A percentile compares a stretch with the other conserved stretches of the same genome.
Conservation (phyloP, 2,888 invertebrate genomes). For the Protophormia terraenovae region DNA sequence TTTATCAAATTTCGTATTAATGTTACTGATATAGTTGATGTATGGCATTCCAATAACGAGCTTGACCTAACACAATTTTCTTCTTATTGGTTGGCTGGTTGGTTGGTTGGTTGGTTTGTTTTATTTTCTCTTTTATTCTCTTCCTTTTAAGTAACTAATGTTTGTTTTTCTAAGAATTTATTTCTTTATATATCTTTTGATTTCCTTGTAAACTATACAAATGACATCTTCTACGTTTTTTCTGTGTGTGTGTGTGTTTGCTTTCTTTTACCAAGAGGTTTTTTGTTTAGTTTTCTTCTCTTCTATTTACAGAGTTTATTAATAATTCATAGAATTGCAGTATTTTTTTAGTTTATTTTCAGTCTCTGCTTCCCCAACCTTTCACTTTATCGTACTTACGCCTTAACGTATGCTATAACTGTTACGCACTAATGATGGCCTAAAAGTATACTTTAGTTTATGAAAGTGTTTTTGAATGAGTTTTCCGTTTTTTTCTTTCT, state of each 20-base stretch:
- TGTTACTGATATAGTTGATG: background rate
- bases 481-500: background rate
- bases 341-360: background rate
- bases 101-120: background rate
- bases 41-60: background rate
- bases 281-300: background rate
- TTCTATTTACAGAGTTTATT: conserved; percentile 4
- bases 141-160: background rate
- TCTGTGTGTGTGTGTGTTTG: too few species aligned
- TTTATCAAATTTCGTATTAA: background rate
- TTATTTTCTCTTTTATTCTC: background rate
- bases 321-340: conserved; percentile 40
- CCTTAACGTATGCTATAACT: background rate
- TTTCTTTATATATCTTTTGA: background rate
- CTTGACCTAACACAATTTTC: background rate
- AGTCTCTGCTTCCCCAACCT: background rate
- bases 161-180: background rate
- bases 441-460: conserved; percentile 39
- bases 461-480: background rate
- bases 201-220: background rate
- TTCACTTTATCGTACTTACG: too few species aligned
- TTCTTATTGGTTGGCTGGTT: background rate
- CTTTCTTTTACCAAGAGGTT: background rate
- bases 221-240: background rate
- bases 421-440: conserved; percentile 39